Evolutionary conservation across 1,140 invertebrate genomes (phyloP).

Genomic region (Microplitis mediator): DNA sequence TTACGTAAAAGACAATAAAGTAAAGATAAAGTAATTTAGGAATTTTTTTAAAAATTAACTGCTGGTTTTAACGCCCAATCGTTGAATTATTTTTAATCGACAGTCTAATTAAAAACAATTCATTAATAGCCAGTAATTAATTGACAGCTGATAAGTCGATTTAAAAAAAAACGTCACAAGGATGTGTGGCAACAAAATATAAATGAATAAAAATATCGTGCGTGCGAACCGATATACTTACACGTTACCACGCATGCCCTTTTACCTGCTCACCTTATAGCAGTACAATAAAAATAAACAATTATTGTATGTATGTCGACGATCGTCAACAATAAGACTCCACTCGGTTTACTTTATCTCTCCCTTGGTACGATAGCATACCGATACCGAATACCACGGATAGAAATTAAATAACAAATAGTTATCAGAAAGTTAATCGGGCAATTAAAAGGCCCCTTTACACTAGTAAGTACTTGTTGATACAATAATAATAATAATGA

Average conservation of each 20-base stretch:
- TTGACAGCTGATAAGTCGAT: too few relatives aligned
- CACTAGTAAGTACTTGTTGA: too few relatives aligned
- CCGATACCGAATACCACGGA: not conserved
- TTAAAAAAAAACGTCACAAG: not conserved
- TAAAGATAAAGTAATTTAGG: too few relatives aligned
- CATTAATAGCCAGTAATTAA: too few relatives aligned
- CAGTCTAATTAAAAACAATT: too few relatives aligned
- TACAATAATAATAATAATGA: too few relatives aligned
- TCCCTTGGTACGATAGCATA: not conserved
- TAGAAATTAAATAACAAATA: slow-evolving; percentile 7
- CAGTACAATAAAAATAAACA: not conserved
- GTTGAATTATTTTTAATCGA: too few relatives aligned
- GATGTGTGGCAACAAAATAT: not conserved
- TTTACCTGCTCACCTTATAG: not conserved
- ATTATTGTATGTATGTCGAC: not conserved
- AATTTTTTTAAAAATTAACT: too few relatives aligned
- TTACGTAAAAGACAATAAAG: too few relatives aligned
- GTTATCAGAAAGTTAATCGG: not conserved
- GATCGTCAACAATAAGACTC: not conserved
- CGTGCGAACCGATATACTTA: slow-evolving; percentile 17
- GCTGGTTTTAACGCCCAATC: too few relatives aligned
- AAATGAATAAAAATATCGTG: not conserved
- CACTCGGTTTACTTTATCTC: not conserved
- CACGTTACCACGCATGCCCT: slow-evolving; percentile 15
- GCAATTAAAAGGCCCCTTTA: not conserved